A percentile compares a stretch with the other conserved stretches of the same genome.
These are phyloP conservation scores for Plotosus lineatus DNA, from an alignment of 2,113 vertebrate species.

Conservation along the genomic window DNA sequence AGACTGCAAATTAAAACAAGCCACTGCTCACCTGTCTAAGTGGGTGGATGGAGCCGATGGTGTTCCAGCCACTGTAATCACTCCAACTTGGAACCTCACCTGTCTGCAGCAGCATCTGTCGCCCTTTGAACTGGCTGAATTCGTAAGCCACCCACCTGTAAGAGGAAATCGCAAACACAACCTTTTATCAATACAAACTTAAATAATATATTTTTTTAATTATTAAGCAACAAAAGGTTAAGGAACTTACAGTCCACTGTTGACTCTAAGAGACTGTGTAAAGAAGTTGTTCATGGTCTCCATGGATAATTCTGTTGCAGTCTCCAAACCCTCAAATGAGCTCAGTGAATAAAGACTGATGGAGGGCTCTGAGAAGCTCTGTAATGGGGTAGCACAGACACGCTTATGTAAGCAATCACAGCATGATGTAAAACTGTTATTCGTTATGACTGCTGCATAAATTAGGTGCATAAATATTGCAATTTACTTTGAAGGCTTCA, in stretches of 20 bases:
- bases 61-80: conserved; percentile 79
- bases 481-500: not conserved
- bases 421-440: not conserved
- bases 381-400: not conserved
- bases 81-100: conserved; percentile 75
- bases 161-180: not conserved
- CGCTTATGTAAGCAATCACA: not conserved
- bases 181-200: not conserved
- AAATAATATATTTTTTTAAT: not conserved
- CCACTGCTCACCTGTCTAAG: conserved; percentile 75
- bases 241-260: conserved; percentile 75
- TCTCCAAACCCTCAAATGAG: conserved; percentile 79
- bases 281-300: conserved; percentile 74
- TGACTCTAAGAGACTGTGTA: conserved; percentile 80
- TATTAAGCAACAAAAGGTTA: not conserved
- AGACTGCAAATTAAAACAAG: not conserved
- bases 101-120: conserved; percentile 76
- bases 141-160: conserved; percentile 83
- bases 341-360: conserved; percentile 81
- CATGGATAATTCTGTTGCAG: conserved; percentile 70
- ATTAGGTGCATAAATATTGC: not conserved
- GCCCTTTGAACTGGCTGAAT: conserved; percentile 79
- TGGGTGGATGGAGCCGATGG: conserved; percentile 79
- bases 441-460: not conserved
- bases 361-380: conserved; percentile 82